These are phyloP conservation scores for Ectemnius lituratus DNA, from an alignment of 2,888 invertebrate genomes.

Conservation along the genomic window DNA sequence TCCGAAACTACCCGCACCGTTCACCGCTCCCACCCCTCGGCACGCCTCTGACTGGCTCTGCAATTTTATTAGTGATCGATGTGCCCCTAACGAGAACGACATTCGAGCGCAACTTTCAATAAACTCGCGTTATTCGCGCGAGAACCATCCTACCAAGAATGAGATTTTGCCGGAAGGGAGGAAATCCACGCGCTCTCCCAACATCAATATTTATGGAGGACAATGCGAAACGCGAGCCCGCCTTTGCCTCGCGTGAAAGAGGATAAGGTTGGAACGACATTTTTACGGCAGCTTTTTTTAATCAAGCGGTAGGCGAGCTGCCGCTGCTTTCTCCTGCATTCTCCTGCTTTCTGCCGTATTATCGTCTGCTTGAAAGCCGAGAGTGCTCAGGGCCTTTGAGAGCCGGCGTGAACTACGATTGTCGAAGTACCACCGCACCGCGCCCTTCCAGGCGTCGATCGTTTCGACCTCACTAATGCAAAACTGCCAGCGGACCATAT, in stretches of 20 bases:
- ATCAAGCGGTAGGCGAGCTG: slow-evolving; percentile 29
- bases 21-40: background rate
- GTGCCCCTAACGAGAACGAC: background rate
- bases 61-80: slow-evolving; percentile 6
- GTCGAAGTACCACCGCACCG: slow-evolving; percentile 49
- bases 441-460: slow-evolving; percentile 43
- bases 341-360: slow-evolving; percentile 12
- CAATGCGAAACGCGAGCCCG: slow-evolving; percentile 5
- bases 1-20: background rate
- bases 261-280: slow-evolving; percentile 31
- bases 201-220: slow-evolving; percentile 21
- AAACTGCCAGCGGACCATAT: too few species aligned
- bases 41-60: background rate
- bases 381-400: slow-evolving; percentile 44
- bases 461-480: slow-evolving; percentile 34
- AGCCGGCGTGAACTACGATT: slow-evolving; percentile 45
- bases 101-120: slow-evolving; percentile 1
- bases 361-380: slow-evolving; percentile 33
- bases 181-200: background rate
- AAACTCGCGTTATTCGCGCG: background rate
- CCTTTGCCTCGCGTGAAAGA: slow-evolving; percentile 25
- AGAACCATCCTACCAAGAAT: background rate
- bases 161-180: background rate
- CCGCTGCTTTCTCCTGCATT: slow-evolving; percentile 14
- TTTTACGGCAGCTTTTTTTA: slow-evolving; percentile 35